These are phyloP conservation scores for Parthenolecanium corni DNA, from an alignment of 2,888 invertebrate species.

Conservation along the genomic window DNA sequence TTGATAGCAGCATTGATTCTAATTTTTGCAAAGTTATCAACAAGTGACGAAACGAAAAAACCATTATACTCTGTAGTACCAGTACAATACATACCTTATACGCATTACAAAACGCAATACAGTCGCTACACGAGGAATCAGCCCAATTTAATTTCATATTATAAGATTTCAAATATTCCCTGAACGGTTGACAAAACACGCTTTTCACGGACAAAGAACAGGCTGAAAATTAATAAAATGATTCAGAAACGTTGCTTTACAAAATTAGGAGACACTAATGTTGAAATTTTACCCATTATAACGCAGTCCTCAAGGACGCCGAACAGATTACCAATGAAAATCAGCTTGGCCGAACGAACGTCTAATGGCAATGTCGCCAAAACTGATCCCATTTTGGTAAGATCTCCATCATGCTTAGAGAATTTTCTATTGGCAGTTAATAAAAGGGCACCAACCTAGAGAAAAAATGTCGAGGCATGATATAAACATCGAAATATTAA, in stretches of 20 bases:
- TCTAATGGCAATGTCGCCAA: constrained; percentile 76
- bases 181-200: constrained; percentile 63
- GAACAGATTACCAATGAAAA: constrained; percentile 74
- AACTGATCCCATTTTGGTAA: constrained; percentile 73
- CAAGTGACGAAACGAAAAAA: background rate
- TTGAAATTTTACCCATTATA: constrained; percentile 55
- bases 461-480: constrained; percentile 24
- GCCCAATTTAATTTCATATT: constrained; percentile 70
- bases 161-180: constrained; percentile 55
- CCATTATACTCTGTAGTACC: no score
- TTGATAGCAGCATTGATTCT: no score
- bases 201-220: constrained; percentile 71
- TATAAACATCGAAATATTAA: no score
- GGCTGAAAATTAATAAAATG: constrained; percentile 44
- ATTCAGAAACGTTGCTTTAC: no score
- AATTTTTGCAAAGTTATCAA: background rate
- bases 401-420: constrained; percentile 60
- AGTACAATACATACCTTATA: constrained; percentile 50
- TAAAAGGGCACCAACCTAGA: constrained; percentile 65
- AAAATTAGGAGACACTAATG: background rate
- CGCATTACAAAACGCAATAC: constrained; percentile 66
- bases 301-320: constrained; percentile 72
- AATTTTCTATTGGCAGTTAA: constrained; percentile 40
- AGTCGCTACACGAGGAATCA: constrained; percentile 70
- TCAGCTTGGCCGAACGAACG: constrained; percentile 66